phyloP scores from a whole-genome alignment of 2,888 invertebrate species.

The Strigamia crassipes region DNA sequence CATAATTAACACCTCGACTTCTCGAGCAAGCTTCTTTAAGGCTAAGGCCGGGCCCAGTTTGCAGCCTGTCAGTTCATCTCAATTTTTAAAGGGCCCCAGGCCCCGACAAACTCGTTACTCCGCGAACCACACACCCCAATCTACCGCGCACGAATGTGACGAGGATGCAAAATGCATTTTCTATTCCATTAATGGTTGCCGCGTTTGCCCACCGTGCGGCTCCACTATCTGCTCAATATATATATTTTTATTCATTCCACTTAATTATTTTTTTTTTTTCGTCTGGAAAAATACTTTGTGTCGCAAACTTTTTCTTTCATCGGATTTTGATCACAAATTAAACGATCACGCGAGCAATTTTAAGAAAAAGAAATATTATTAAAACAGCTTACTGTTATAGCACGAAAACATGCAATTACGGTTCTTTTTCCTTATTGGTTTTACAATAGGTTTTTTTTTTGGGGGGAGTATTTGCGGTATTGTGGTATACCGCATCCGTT shows the following conservation, averaged over 20 bases:
- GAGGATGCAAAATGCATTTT: constrained; percentile 18
- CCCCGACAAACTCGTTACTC: constrained; percentile 26
- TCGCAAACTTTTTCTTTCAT: too few relatives aligned
- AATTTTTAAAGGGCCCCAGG: constrained; percentile 9
- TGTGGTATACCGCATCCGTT: too few relatives aligned
- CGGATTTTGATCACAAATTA: too few relatives aligned
- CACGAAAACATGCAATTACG: too few relatives aligned
- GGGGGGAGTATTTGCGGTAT: too few relatives aligned
- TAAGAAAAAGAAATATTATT: too few relatives aligned
- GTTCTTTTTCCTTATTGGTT: too few relatives aligned
- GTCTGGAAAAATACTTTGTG: too few relatives aligned
- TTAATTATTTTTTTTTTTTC: constrained; percentile 15
- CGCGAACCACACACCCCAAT: neutral
- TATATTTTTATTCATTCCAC: too few relatives aligned
- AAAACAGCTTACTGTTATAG: too few relatives aligned
- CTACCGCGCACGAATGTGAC: neutral
- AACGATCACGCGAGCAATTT: too few relatives aligned
- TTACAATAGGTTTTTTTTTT: too few relatives aligned
- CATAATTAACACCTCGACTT: constrained; percentile 47
- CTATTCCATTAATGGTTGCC: neutral
- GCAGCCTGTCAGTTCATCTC: constrained; percentile 3
- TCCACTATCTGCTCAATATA: neutral
- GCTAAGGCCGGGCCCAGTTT: constrained; percentile 16
- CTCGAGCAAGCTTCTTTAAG: neutral
- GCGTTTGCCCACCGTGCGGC: neutral